These are phyloP conservation scores for Arizona elegans DNA, from an alignment of 2,113 vertebrate genomes.

Conservation along the genomic window DNA sequence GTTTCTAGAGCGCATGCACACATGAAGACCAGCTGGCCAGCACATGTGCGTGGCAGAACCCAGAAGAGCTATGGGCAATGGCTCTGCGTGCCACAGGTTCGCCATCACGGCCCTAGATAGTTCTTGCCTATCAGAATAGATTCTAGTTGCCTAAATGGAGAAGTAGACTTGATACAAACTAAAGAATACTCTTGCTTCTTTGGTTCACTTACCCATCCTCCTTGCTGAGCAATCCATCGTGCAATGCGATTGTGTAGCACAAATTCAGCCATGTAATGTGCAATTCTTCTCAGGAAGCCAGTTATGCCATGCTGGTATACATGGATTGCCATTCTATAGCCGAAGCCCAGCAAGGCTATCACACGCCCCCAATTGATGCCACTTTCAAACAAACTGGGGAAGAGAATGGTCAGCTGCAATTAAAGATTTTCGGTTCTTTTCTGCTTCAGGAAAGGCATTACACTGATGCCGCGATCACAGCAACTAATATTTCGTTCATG, in stretches of 20 bases:
- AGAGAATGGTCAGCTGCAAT: fast-evolving
- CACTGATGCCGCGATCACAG: too few relatives aligned
- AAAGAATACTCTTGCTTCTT: neutral
- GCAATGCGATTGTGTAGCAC: constrained; percentile 69
- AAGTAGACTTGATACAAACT: neutral
- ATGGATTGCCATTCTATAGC: constrained; percentile 78
- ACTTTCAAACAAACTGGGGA: constrained; percentile 73
- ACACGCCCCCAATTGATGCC: constrained; percentile 82
- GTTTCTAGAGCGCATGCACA: too few relatives aligned
- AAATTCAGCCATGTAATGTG: constrained; percentile 58
- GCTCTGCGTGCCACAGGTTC: too few relatives aligned
- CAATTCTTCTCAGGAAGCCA: constrained; percentile 72
- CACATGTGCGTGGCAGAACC: too few relatives aligned
- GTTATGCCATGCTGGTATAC: constrained; percentile 70
- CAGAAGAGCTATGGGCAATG: too few relatives aligned
- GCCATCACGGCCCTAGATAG: too few relatives aligned
- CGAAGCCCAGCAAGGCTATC: constrained; percentile 75
- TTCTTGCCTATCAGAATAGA: neutral
- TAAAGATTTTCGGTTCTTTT: neutral
- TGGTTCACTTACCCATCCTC: constrained; percentile 76
- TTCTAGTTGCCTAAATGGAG: neutral
- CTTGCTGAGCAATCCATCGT: constrained; percentile 75
- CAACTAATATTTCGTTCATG: neutral
- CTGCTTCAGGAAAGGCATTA: neutral
- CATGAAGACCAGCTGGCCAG: too few relatives aligned